Evolutionary conservation across 2,113 vertebrate genomes (phyloP).

Genomic region (Noctilio leporinus): DNA sequence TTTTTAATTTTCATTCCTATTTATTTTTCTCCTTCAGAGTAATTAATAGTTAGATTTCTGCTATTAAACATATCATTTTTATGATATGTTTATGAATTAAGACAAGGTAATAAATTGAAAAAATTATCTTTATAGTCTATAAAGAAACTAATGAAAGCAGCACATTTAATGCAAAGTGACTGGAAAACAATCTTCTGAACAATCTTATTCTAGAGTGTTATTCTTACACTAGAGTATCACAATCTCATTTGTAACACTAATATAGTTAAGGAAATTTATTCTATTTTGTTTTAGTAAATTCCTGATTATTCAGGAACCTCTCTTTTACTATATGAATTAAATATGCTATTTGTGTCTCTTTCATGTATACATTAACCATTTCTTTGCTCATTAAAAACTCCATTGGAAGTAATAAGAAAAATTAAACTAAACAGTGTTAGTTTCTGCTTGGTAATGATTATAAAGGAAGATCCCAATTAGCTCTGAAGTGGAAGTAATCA

Average conservation of each 20-base stretch:
- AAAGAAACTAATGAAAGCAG: constrained; percentile 14
- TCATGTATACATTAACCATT: background rate
- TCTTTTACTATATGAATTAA: background rate
- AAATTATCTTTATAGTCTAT: background rate
- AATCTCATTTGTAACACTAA: too few species aligned
- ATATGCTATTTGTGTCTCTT: background rate
- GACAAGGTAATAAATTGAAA: background rate
- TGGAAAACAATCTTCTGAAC: background rate
- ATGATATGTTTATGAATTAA: constrained; percentile 26
- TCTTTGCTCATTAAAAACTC: background rate
- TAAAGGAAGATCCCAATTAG: background rate
- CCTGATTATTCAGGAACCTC: background rate
- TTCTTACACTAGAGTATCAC: too few species aligned
- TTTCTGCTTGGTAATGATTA: background rate
- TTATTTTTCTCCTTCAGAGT: background rate
- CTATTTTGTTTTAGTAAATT: background rate
- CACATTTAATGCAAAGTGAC: background rate
- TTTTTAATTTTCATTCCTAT: background rate
- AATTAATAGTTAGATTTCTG: background rate
- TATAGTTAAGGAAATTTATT: background rate
- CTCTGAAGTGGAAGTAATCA: background rate
- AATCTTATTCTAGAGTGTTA: background rate
- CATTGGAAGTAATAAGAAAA: background rate
- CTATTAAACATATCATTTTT: background rate
- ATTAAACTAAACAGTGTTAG: background rate